Evolutionary conservation across 2,113 vertebrate genomes (phyloP), one percentile per base, ranked within the genome.

Genomic region (Oryzias curvinotus): DNA sequence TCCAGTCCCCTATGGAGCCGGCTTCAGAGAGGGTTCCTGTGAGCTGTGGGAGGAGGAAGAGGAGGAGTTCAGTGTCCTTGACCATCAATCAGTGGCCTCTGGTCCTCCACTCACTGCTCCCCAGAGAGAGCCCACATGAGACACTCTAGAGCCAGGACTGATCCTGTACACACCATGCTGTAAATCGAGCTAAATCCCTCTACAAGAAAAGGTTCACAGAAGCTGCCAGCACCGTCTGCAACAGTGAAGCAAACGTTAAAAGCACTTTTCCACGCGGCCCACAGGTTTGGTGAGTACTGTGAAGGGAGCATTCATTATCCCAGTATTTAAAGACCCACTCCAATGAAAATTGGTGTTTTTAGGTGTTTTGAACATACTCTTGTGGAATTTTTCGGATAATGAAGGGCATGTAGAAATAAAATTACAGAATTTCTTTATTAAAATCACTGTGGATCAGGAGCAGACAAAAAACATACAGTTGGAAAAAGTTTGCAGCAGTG

Each of bases 31-130:
- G 71, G 73, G 83, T 77, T 86, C 66, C 48, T 78, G 43, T 28
- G 62, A 68, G 75, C 68, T 65, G 51, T 43, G 62, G 51, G 62
- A 64, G 75, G 73, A 72, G 21, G 21, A n/a, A n/a, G n/a, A 23
- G 82, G 85, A 77, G 81, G 73, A 64, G 84, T 86, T 87, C 71
- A 68, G 77, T 85, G 88, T 91, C 91, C 89, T 91, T 91, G 85
- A 90, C 89, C 91, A 90, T 92, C 90, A 91, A 87, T 91, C 89
- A 85, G 83, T 85, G 84, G 81, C 87, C 84, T 88, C 79, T 80
- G 81, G 83, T 85, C 77, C 84, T 64, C 71, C 78, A 65, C 71
- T 62, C 57, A 30, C 71, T 42, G 73, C 75, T 73, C 80, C 80
- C 71, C 58, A n/a, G 76, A 83, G 83, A 72, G 71, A 80, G 73